Conservation (phyloP, 92 coral and sea anemone genomes). For the Zoanthus sociatus region DNA sequence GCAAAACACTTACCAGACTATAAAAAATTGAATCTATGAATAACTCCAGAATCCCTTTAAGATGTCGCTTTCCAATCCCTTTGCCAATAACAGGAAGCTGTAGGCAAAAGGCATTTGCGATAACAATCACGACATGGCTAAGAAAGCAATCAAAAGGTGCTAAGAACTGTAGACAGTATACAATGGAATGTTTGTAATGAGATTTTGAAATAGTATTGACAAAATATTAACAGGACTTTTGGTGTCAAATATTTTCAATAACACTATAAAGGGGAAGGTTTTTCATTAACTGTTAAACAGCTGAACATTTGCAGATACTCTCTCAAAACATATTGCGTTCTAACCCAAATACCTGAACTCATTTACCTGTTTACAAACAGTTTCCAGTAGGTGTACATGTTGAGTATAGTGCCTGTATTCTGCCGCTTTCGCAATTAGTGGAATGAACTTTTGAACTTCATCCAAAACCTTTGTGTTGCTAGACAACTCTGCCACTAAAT, state of each 20-base stretch:
- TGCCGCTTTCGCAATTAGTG: conserved; percentile 83
- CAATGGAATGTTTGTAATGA: too few species aligned
- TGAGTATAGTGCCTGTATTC: conserved; percentile 88
- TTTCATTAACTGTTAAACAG: too few species aligned
- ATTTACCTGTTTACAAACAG: conserved; percentile 90
- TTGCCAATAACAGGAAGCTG: conserved; percentile 94
- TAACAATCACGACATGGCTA: neutral
- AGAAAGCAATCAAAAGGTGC: neutral
- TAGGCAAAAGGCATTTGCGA: neutral
- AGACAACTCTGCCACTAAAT: conserved; percentile 90
- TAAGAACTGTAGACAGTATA: too few species aligned
- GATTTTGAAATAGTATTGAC: too few species aligned
- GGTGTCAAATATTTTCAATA: too few species aligned
- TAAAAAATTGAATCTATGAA: conserved; percentile 85
- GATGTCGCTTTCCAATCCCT: conserved; percentile 88
- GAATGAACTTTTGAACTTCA: conserved; percentile 70
- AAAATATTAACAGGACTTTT: too few species aligned
- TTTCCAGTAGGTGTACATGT: conserved; percentile 91
- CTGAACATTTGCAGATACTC: neutral
- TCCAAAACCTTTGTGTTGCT: conserved; percentile 68
- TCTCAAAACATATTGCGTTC: neutral
- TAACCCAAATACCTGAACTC: neutral
- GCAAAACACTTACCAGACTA: conserved; percentile 74
- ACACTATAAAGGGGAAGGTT: too few species aligned
- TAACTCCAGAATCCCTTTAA: conserved; percentile 83